Conservation (phyloP, 2,113 vertebrate genomes). For the Pomatostomus ruficeps region DNA sequence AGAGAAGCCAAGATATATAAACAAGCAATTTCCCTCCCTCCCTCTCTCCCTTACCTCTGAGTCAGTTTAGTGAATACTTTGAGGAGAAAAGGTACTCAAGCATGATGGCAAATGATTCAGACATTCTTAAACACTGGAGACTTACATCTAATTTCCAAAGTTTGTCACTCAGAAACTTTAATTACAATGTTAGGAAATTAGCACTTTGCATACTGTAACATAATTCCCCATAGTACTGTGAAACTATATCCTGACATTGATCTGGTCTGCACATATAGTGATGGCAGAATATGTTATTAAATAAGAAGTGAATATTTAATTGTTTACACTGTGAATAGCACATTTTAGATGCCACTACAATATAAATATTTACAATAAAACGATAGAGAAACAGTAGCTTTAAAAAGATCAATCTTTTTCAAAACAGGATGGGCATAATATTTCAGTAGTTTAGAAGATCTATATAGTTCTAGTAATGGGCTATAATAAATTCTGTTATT, state of each 20-base stretch:
- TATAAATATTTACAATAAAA: background rate
- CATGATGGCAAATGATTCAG: constrained; percentile 53
- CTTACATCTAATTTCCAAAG: constrained; percentile 52
- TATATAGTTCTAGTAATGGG: background rate
- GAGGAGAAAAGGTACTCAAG: constrained; percentile 33
- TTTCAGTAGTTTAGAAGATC: background rate
- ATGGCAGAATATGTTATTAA: constrained; percentile 17
- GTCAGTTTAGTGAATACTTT: constrained; percentile 11
- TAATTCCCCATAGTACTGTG: constrained; percentile 36
- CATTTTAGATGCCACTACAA: background rate
- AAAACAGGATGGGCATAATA: background rate
- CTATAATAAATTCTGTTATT: background rate
- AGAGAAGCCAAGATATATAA: background rate
- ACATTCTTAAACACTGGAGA: constrained; percentile 58
- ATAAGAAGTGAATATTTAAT: constrained; percentile 44
- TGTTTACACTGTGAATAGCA: background rate
- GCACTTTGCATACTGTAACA: constrained; percentile 40
- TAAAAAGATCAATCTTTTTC: background rate
- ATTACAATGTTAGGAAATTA: constrained; percentile 63
- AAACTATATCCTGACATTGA: constrained; percentile 31
- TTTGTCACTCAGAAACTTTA: constrained; percentile 65
- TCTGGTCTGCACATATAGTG: background rate
- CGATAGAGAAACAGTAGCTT: background rate
- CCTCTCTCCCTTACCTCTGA: background rate
- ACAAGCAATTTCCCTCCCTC: background rate